Evolutionary conservation across 2,888 invertebrate genomes (phyloP), one percentile per base, ranked within the genome.

Genomic region (Callosobruchus maculatus): DNA sequence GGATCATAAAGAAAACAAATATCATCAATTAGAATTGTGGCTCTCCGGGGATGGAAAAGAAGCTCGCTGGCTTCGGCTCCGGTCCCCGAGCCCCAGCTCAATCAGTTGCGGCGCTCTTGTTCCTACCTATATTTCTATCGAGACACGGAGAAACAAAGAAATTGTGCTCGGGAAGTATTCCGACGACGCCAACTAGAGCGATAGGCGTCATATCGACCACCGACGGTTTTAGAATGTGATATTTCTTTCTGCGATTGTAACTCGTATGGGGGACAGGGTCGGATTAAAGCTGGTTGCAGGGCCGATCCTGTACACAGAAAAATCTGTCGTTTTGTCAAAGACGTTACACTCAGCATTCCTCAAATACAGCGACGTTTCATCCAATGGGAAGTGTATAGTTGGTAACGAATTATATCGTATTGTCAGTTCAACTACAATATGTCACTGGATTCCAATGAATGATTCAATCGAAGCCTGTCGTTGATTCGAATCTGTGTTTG

Each of bases 81-180:
- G 78, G 83, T 85, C 86, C 85, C 86, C 80, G 84, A 85, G 80
- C 86, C 87, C 87, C 87, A 75, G 82, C 85, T 83, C 87, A 87
- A 87, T 87, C 86, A 86, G 86, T 83, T 84, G 85, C 82, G 84
- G 85, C 85, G 83, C 83, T 83, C 81, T 82, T 79, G 49, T 18
- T 49, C 49, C 49, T 49, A 49, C 49, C 49, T 49, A 49, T 49
- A 49, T 49, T 49, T 49, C 49, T 49, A 7, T 49, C 49, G 49
- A 49, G 49, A 49, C 49, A 49, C 5, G 84, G 85, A 83, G 84
- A 84, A 86, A 85, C 84, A 85, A 84, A 85, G 84, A 85, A 86
- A 86, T 86, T 85, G 84, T 84, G 84, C 83, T 85, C 83, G 84
- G 85, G 84, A 87, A 87, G 86, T 85, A 84, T 85, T 84, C 84